phyloP scores from a whole-genome alignment of 2,888 invertebrate species.

The Platycheirus albimanus region DNA sequence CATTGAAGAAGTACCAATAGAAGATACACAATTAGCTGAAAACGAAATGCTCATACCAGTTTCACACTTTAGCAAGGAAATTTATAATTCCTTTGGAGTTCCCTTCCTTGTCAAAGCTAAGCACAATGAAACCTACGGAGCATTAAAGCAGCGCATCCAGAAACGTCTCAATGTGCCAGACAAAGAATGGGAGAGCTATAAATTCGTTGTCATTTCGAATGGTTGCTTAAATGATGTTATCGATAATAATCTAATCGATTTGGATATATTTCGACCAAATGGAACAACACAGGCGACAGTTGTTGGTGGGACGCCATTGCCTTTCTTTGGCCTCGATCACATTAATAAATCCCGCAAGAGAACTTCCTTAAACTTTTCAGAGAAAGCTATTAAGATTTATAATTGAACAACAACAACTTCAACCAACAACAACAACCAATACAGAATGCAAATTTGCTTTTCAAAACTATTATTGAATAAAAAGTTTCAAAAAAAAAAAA shows the following conservation, averaged over 20 bases:
- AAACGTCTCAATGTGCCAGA: constrained; percentile 96
- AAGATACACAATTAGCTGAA: constrained; percentile 91
- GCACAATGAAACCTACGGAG: constrained; percentile 93
- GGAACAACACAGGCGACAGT: constrained; percentile 66
- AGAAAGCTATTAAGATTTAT: constrained; percentile 99
- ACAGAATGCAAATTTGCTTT: constrained; percentile 48
- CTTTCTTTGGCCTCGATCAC: constrained; percentile 98
- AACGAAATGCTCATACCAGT: constrained; percentile 96
- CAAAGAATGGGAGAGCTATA: constrained; percentile 98
- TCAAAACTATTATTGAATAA: constrained; percentile 47
- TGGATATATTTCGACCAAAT: constrained; percentile 78
- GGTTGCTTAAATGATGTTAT: constrained; percentile 92
- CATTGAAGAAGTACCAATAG: constrained; percentile 97
- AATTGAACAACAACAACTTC: constrained; percentile 92
- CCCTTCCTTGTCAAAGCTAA: constrained; percentile 96
- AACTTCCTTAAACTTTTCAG: constrained; percentile 97
- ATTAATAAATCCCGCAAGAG: constrained; percentile 98
- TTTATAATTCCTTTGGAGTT: constrained; percentile 95
- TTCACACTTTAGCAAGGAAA: constrained; percentile 98
- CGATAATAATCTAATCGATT: constrained; percentile 84
- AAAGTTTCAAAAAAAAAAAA: constrained; percentile 23
- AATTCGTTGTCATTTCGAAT: constrained; percentile 95
- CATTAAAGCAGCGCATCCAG: constrained; percentile 94
- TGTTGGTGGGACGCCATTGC: constrained; percentile 86
- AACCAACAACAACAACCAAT: constrained; percentile 5